These are phyloP conservation scores for Sebastes matsubarae DNA, from an alignment of 2,797 vertebrate genomes.

Conservation along the genomic window DNA sequence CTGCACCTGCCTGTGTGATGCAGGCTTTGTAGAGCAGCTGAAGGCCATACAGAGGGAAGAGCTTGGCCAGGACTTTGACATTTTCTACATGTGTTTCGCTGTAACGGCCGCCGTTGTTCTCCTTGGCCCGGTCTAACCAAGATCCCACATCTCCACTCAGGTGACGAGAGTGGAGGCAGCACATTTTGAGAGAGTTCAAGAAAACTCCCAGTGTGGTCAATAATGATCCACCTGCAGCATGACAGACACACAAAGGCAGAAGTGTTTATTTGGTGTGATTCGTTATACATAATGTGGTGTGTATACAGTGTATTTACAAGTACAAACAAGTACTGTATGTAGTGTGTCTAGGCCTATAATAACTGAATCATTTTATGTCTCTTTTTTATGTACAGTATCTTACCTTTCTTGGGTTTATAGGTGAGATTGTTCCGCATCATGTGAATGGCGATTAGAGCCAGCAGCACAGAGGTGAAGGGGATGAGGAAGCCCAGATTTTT, in stretches of 20 bases:
- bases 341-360: not conserved
- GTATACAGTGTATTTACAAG: not conserved
- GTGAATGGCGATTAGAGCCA: constrained; percentile 88
- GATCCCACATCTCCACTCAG: constrained; percentile 69
- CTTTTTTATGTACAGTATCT: constrained; percentile 1
- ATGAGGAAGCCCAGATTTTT: constrained; percentile 90
- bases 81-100: constrained; percentile 89
- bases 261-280: not conserved
- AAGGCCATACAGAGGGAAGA: constrained; percentile 89
- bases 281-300: not conserved
- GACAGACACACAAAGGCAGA: not conserved
- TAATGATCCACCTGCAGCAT: constrained; percentile 82
- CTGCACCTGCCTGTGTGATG: constrained; percentile 85
- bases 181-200: constrained; percentile 82
- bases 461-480: constrained; percentile 89
- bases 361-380: not conserved
- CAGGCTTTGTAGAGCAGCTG: constrained; percentile 91
- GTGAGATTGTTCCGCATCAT: constrained; percentile 90
- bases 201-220: constrained; percentile 85
- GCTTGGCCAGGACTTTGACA: constrained; percentile 84
- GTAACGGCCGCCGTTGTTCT: constrained; percentile 86
- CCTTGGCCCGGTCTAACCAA: constrained; percentile 90
- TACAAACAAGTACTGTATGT: not conserved
- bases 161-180: constrained; percentile 75
- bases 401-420: constrained; percentile 90